phyloP scores from a whole-genome alignment of 2,113 vertebrate genomes.

The Anser brachyrhynchus region DNA sequence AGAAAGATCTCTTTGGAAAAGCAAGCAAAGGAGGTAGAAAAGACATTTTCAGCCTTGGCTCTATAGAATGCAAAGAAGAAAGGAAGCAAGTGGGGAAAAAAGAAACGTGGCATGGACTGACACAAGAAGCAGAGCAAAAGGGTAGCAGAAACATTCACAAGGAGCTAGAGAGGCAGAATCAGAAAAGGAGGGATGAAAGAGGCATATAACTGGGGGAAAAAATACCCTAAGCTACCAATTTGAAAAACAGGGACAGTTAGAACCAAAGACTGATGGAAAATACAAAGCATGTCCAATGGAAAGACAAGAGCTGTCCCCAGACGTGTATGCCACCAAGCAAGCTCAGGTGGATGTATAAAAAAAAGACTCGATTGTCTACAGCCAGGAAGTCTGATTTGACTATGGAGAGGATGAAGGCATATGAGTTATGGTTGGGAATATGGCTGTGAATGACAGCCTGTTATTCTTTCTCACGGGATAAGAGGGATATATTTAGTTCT shows the following conservation, averaged over 20 bases:
- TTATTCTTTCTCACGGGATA: neutral
- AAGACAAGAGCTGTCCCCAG: neutral
- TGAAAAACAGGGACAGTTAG: neutral
- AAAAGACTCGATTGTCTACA: neutral
- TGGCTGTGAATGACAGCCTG: neutral
- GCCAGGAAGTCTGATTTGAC: neutral
- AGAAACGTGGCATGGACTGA: neutral
- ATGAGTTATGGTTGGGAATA: neutral
- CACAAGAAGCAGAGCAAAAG: conserved; percentile 21
- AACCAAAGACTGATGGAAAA: neutral
- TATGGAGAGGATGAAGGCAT: neutral
- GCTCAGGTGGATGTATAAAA: neutral
- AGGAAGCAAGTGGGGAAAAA: neutral
- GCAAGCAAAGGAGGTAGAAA: neutral
- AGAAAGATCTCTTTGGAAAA: conserved; percentile 33
- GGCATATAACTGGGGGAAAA: neutral
- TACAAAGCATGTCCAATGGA: neutral
- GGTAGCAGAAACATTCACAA: neutral
- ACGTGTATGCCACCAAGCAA: neutral
- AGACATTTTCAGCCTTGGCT: conserved; percentile 31
- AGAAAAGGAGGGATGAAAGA: conserved; percentile 17
- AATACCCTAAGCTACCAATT: neutral
- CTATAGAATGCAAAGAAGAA: conserved; percentile 31
- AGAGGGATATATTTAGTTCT: neutral
- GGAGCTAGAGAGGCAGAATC: neutral